Evolutionary conservation across 2,113 vertebrate species (phyloP).

Genomic region (Chloropsis hardwickii): DNA sequence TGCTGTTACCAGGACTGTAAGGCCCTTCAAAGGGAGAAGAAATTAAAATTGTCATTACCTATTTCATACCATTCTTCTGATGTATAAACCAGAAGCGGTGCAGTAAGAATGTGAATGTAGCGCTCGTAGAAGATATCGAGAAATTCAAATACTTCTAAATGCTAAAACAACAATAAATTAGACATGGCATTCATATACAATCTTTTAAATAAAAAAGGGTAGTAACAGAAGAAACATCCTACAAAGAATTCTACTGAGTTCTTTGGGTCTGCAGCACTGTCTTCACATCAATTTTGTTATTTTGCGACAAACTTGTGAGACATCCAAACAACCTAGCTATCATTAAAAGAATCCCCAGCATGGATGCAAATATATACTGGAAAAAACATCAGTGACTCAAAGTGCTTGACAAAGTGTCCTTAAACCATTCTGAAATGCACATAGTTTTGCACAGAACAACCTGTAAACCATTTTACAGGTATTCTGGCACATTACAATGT

Average conservation of each 20-base stretch:
- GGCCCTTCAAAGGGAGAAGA: neutral
- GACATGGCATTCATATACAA: neutral
- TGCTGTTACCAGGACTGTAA: neutral
- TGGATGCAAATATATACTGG: neutral
- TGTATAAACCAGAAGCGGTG: slow-evolving; percentile 91
- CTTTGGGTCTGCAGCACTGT: neutral
- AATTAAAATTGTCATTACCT: slow-evolving; percentile 69
- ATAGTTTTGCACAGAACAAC: neutral
- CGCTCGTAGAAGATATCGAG: slow-evolving; percentile 96
- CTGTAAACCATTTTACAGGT: neutral
- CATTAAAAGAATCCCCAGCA: neutral
- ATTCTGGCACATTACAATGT: neutral
- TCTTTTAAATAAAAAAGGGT: neutral
- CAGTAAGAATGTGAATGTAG: slow-evolving; percentile 94
- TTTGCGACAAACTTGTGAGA: neutral
- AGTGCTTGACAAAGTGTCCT: neutral
- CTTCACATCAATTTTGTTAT: neutral
- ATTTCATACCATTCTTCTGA: slow-evolving; percentile 85
- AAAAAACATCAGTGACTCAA: neutral
- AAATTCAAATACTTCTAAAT: slow-evolving; percentile 94
- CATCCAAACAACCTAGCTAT: neutral
- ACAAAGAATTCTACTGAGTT: neutral
- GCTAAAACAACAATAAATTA: slow-evolving; percentile 71
- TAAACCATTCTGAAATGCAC: neutral
- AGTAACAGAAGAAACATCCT: neutral